Evolutionary conservation across 2,888 invertebrate genomes (phyloP), one percentile per base, ranked within the genome.

Genomic region (Rapana venosa): DNA sequence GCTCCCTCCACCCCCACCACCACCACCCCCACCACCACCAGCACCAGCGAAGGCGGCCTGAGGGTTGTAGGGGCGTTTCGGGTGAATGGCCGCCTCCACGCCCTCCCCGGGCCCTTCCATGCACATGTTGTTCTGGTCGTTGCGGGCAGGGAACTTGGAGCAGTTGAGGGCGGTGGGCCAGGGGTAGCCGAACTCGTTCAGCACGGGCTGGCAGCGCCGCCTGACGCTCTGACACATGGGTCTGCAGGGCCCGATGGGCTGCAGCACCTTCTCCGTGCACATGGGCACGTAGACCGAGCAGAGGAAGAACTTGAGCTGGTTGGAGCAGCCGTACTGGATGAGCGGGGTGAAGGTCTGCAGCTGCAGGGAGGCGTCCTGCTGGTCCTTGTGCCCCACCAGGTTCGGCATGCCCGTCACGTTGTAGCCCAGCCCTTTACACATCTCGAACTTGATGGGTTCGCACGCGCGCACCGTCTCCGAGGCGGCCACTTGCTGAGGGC

Each of bases 351-450:
- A 99, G 26, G 98, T 98, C 96, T 98, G 98, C 90, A 99, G 97
- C 88, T 98, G 98, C 93, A 98, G 98, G 95, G 98, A 98, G 30
- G 98, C 98, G 96, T 98, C 98, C 92, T 97, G 97, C 96, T 98
- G 98, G 90, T 98, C 97, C 93, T 98, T 98, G 96, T 98, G 98
- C 74, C 98, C 98, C 74, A 98, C 98, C 93, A 99, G 97, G 97
- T 99, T 99, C 70, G 99, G 99, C 98, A 98, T 98, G 89, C 98
- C 98, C 81, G 99, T 99, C 95, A 98, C 97, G 96, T 99, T 98
- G 97, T 99, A 99, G 90, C 98, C 98, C 94, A 98, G 97, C 94
- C 97, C 98, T 94, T 97, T 97, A 96, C 99, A 99, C 97, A 98
- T 97, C 92, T 98, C 98, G 95, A 98, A 98, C 95, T 97, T 97